A percentile compares a stretch with the other conserved stretches of the same genome.
Conservation (phyloP, 1,140 invertebrate species). For the Drosophila santomea region DNA sequence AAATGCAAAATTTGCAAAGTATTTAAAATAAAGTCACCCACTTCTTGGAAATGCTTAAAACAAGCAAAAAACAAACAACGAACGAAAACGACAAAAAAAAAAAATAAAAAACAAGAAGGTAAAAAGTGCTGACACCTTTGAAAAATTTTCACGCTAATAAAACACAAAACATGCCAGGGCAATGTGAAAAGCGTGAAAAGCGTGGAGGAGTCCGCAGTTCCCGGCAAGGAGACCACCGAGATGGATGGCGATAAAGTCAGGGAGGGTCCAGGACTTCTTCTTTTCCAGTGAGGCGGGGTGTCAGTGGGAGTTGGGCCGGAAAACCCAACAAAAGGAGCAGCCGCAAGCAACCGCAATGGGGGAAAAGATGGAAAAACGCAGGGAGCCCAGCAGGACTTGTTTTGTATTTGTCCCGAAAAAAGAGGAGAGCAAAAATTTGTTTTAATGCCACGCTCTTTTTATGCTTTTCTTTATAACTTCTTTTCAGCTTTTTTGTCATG, state of each 20-base stretch:
- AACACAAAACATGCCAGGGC: slow-evolving; percentile 77
- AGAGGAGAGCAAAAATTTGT: slow-evolving; percentile 65
- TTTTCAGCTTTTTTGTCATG: slow-evolving; percentile 64
- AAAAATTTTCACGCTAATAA: slow-evolving; percentile 82
- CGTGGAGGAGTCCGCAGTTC: slow-evolving; percentile 19
- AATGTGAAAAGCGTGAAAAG: slow-evolving; percentile 68
- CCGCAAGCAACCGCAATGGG: slow-evolving; percentile 45
- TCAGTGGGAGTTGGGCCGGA: not conserved
- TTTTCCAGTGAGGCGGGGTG: not conserved
- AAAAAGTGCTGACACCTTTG: slow-evolving; percentile 79
- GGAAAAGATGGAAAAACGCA: slow-evolving; percentile 18
- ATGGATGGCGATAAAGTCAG: slow-evolving; percentile 66
- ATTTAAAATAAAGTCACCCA: slow-evolving; percentile 41
- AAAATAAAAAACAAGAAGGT: slow-evolving; percentile 44
- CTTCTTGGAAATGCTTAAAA: slow-evolving; percentile 36
- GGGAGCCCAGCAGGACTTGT: slow-evolving; percentile 48
- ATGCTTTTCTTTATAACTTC: slow-evolving; percentile 78
- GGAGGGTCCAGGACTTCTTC: slow-evolving; percentile 10
- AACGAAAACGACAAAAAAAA: slow-evolving; percentile 6
- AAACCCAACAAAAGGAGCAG: slow-evolving; percentile 43
- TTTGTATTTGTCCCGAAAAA: slow-evolving; percentile 60
- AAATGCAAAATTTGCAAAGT: slow-evolving; percentile 23
- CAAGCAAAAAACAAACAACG: slow-evolving; percentile 2
- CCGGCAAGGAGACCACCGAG: slow-evolving; percentile 6
- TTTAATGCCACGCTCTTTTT: slow-evolving; percentile 75